Evolutionary conservation across 2,888 invertebrate species (phyloP).

Genomic region (Pristionchus arcanus): DNA sequence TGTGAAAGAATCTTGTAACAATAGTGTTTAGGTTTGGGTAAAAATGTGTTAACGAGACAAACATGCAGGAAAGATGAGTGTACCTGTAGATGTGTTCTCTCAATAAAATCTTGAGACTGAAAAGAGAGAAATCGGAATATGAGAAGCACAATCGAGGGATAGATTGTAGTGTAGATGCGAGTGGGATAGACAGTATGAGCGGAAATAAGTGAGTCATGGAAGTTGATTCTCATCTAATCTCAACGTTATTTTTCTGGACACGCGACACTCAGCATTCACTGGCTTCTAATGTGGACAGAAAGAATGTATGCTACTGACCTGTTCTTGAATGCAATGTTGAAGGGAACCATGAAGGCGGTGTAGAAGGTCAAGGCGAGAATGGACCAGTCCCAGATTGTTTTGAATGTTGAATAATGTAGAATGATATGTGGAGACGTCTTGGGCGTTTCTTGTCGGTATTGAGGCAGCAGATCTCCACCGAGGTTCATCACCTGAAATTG

Average conservation of each 20-base stretch:
- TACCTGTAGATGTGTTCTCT: slow-evolving; percentile 57
- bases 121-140: slow-evolving; percentile 37
- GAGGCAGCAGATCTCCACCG: slow-evolving; percentile 97
- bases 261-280: slow-evolving; percentile 45
- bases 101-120: slow-evolving; percentile 57
- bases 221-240: slow-evolving; percentile 30
- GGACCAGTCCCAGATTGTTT: slow-evolving; percentile 98
- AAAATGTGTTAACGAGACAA: slow-evolving; percentile 45
- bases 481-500: slow-evolving; percentile 87
- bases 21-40: slow-evolving; percentile 3
- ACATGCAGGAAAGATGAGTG: slow-evolving; percentile 34
- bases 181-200: slow-evolving; percentile 43
- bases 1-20: slow-evolving; percentile 23
- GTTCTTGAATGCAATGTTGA: slow-evolving; percentile 99
- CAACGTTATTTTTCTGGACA: slow-evolving; percentile 23
- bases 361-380: slow-evolving; percentile 99
- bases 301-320: slow-evolving; percentile 86
- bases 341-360: slow-evolving; percentile 98
- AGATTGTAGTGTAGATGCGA: slow-evolving; percentile 40
- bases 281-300: background rate
- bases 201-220: slow-evolving; percentile 42
- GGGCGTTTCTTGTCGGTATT: slow-evolving; percentile 98
- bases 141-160: slow-evolving; percentile 48
- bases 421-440: slow-evolving; percentile 99
- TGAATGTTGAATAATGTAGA: slow-evolving; percentile 96